Conservation (phyloP, 2,113 vertebrate species). For the Brienomyrus brachyistius region DNA sequence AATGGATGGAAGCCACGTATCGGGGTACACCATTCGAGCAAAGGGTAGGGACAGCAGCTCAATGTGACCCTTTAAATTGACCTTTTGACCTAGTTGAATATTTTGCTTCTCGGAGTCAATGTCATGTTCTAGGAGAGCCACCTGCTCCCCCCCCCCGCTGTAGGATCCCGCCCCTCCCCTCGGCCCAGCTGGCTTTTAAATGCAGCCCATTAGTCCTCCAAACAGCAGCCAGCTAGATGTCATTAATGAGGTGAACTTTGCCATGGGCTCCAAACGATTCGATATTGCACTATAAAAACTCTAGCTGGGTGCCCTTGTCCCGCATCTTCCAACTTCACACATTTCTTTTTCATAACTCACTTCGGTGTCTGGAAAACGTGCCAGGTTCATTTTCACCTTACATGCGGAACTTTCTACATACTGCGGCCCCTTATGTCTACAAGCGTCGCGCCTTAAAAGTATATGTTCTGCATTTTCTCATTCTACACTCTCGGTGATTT, state of each 20-base stretch:
- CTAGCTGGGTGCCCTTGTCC: neutral
- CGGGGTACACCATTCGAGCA: neutral
- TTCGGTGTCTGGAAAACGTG: neutral
- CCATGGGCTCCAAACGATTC: neutral
- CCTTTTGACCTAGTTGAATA: neutral
- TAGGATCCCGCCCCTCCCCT: neutral
- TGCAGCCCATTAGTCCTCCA: neutral
- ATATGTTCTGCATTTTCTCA: neutral
- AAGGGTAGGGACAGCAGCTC: neutral
- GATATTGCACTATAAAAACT: neutral
- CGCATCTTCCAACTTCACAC: neutral
- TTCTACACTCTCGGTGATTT: neutral
- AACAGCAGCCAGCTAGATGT: neutral
- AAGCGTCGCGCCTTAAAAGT: neutral
- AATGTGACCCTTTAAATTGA: neutral
- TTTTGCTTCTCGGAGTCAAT: neutral
- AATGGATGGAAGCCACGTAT: neutral
- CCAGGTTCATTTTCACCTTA: neutral
- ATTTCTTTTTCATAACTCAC: neutral
- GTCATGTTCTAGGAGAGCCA: neutral
- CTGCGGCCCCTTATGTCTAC: neutral
- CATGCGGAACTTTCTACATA: neutral
- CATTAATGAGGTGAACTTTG: neutral
- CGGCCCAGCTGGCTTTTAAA: neutral
- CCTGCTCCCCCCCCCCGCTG: neutral